Evolutionary conservation across 2,797 vertebrate genomes (phyloP).

Genomic region (Otolemur crassicaudatus): DNA sequence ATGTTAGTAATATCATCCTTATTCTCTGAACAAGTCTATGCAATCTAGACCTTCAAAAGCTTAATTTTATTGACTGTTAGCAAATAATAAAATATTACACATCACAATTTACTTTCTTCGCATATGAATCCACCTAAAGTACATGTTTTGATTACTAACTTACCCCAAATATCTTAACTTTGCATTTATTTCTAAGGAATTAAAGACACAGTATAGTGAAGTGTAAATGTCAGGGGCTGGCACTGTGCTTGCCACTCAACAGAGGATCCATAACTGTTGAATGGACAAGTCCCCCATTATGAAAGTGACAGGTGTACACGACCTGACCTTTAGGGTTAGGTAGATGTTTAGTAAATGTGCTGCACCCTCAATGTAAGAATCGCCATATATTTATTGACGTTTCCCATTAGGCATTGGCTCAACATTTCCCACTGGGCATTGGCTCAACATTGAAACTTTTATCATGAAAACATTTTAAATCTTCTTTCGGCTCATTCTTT

Average conservation of each 20-base stretch:
- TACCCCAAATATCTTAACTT: not conserved
- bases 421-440: not conserved
- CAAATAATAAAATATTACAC: not conserved
- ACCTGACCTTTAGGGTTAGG: slow-evolving; percentile 25
- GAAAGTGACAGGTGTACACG: not conserved
- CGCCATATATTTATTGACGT: not conserved
- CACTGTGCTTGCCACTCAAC: not conserved
- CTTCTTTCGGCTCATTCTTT: not conserved
- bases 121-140: not conserved
- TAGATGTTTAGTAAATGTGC: not conserved
- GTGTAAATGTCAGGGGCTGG: not conserved
- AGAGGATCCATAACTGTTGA: not conserved
- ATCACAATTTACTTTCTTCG: slow-evolving; percentile 12
- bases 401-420: not conserved
- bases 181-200: slow-evolving; percentile 25
- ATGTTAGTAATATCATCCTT: not conserved
- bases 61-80: slow-evolving; percentile 24
- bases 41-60: not conserved
- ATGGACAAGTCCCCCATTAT: not conserved
- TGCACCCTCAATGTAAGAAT: not conserved
- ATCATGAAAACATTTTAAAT: slow-evolving; percentile 31
- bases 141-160: not conserved
- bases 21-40: slow-evolving; percentile 4
- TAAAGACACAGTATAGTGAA: not conserved
- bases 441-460: slow-evolving; percentile 28